These are phyloP conservation scores for Siderastrea siderea DNA, from an alignment of 92 coral and sea anemone genomes.

Conservation along the genomic window DNA sequence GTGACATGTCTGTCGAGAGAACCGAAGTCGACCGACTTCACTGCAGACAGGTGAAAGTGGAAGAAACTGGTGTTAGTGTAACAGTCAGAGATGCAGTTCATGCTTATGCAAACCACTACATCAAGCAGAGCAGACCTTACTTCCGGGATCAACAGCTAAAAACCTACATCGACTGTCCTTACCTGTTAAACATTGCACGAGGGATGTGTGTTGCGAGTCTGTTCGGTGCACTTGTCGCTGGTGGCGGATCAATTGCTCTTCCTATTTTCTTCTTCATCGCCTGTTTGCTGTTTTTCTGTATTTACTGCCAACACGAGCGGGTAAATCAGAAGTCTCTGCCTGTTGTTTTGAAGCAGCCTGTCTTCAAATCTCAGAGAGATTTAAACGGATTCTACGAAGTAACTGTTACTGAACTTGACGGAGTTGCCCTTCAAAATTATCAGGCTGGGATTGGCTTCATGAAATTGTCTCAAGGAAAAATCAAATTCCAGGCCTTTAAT, in stretches of 20 bases:
- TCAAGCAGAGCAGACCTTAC: conserved; percentile 66
- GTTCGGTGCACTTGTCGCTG: conserved; percentile 37
- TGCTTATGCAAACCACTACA: conserved; percentile 65
- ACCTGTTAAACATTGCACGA: conserved; percentile 21
- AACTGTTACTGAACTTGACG: conserved; percentile 66
- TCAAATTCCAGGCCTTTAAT: conserved; percentile 78
- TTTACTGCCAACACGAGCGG: conserved; percentile 74
- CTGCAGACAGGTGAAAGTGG: conserved; percentile 30
- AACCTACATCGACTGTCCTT: conserved; percentile 56
- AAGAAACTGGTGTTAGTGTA: conserved; percentile 30
- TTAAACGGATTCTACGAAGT: conserved; percentile 65
- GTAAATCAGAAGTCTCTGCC: conserved; percentile 63
- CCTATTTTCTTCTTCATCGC: conserved; percentile 30
- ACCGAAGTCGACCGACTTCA: conserved; percentile 11
- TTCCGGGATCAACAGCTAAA: conserved; percentile 51
- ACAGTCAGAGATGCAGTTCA: conserved; percentile 48
- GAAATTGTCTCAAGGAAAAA: conserved; percentile 47
- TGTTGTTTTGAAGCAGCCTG: conserved; percentile 69
- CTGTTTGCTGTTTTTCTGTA: conserved; percentile 27
- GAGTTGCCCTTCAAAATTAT: conserved; percentile 70
- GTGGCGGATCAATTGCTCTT: neutral
- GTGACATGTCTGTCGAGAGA: neutral
- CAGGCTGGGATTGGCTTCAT: conserved; percentile 68
- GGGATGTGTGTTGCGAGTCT: conserved; percentile 25
- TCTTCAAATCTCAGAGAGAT: conserved; percentile 10